phyloP scores from a whole-genome alignment of 2,113 vertebrate species.

The Raja brachyura region DNA sequence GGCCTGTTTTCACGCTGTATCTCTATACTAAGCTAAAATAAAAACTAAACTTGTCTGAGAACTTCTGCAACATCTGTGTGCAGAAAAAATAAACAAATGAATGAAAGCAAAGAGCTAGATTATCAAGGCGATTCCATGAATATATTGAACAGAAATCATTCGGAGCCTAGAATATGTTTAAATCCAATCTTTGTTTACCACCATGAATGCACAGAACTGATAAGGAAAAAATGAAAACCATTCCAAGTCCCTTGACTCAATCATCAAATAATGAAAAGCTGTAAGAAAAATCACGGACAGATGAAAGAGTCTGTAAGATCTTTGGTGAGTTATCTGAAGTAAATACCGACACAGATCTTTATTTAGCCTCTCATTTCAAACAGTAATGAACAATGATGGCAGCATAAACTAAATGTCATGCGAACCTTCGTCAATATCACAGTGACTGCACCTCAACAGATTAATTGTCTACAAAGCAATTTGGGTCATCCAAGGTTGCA shows the following conservation, averaged over 20 bases:
- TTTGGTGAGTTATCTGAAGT: not conserved
- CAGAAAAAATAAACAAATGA: not conserved
- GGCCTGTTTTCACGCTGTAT: too few species aligned
- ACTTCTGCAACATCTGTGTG: not conserved
- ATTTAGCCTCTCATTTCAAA: not conserved
- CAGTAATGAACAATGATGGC: not conserved
- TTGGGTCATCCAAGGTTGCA: too few species aligned
- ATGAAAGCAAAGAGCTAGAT: not conserved
- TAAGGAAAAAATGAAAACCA: constrained; percentile 13
- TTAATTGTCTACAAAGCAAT: too few species aligned
- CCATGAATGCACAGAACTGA: not conserved
- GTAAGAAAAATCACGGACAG: not conserved
- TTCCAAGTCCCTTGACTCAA: too few species aligned
- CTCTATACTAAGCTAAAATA: too few species aligned
- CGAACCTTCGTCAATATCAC: not conserved
- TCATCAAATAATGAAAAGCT: not conserved
- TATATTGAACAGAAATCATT: not conserved
- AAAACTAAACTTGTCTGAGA: too few species aligned
- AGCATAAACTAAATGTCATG: not conserved
- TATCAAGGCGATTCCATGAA: not conserved
- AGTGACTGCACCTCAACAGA: too few species aligned
- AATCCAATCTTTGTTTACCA: constrained; percentile 6
- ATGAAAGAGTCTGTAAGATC: not conserved
- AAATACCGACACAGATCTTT: not conserved
- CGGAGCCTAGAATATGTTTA: not conserved